Conservation (phyloP, 2,113 vertebrate genomes). For the Plectropomus leopardus region DNA sequence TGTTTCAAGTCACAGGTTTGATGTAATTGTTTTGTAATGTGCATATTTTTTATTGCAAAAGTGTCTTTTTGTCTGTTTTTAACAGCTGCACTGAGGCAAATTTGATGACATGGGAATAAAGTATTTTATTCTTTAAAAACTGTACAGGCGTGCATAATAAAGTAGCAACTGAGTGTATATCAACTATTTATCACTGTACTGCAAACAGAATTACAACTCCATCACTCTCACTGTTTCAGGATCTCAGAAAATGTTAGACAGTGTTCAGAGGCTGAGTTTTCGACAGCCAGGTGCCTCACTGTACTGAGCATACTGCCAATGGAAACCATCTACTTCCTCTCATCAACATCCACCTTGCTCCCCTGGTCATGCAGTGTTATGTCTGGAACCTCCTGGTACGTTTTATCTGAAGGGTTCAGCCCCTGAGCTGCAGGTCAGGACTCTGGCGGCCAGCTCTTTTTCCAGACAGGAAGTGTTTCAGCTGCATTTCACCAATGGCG, state of each 20-base stretch:
- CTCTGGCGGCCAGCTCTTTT: slow-evolving; percentile 2
- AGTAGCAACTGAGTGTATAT: too few relatives aligned
- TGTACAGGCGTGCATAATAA: too few relatives aligned
- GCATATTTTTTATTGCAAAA: too few relatives aligned
- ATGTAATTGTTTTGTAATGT: too few relatives aligned
- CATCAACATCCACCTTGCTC: background rate
- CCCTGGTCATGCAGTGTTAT: background rate
- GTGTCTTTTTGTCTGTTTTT: too few relatives aligned
- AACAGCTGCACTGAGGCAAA: too few relatives aligned
- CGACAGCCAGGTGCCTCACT: background rate
- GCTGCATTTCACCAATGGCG: background rate
- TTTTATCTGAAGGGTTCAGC: background rate
- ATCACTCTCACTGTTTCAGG: background rate
- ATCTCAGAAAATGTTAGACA: background rate
- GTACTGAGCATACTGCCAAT: background rate
- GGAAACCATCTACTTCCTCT: slow-evolving; percentile 13
- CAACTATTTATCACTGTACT: background rate
- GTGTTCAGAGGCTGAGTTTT: background rate
- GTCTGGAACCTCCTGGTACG: background rate
- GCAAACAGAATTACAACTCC: background rate
- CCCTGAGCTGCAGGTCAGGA: slow-evolving; percentile 28
- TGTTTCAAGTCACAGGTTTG: too few relatives aligned
- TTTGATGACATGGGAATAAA: too few relatives aligned
- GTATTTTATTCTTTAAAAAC: too few relatives aligned
- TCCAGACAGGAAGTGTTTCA: slow-evolving; percentile 66